Evolutionary conservation across 2,113 vertebrate species (phyloP).

Genomic region (Mionectes macconnelli): DNA sequence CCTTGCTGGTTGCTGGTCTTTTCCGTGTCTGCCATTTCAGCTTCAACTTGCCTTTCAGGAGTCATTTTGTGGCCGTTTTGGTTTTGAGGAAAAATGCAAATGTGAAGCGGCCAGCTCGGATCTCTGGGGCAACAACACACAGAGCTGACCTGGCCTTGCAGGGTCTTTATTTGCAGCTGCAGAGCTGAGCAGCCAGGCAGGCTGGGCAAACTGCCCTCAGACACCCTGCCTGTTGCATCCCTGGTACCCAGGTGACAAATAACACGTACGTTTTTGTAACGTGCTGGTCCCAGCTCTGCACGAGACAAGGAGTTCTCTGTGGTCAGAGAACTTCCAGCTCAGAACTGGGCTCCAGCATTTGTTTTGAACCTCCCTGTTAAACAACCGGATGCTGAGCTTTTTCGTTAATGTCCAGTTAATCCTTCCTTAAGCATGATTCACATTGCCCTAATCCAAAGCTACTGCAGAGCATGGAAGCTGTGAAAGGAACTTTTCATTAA

Average conservation of each 20-base stretch:
- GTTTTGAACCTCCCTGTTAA: neutral
- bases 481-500: conserved; percentile 38
- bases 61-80: neutral
- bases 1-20: neutral
- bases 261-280: neutral
- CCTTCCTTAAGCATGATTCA: conserved; percentile 19
- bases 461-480: neutral
- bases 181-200: neutral
- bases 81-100: neutral
- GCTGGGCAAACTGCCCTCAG: neutral
- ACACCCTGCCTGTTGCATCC: neutral
- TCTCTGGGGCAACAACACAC: neutral
- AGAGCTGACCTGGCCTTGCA: neutral
- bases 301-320: neutral
- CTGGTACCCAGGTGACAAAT: neutral
- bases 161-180: neutral
- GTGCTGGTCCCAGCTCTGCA: neutral
- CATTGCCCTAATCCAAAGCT: neutral
- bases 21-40: neutral
- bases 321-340: neutral
- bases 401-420: conserved; percentile 27
- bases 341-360: neutral
- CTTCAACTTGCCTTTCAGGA: neutral
- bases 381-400: neutral
- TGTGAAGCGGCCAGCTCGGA: accelerated